These are phyloP conservation scores for Cnemophilus loriae DNA, from an alignment of 2,113 vertebrate genomes.

Conservation along the genomic window DNA sequence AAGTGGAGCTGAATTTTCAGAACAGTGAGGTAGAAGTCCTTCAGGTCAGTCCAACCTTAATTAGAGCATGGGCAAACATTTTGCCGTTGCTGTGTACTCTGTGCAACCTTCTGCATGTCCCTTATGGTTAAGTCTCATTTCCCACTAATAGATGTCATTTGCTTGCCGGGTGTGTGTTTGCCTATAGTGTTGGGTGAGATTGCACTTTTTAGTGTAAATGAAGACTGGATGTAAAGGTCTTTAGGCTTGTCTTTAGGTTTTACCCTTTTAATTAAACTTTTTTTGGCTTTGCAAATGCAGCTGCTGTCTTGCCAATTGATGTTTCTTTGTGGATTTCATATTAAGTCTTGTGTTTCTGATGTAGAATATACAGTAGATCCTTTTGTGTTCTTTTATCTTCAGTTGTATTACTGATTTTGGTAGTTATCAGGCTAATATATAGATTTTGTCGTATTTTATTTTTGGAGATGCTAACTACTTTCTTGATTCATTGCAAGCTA, in stretches of 20 bases:
- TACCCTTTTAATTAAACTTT: neutral
- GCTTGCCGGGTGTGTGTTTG: neutral
- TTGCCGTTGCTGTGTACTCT: neutral
- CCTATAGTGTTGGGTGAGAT: neutral
- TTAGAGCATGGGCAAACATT: neutral
- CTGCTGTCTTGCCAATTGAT: neutral
- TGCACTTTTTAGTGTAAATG: neutral
- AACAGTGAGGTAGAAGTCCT: neutral
- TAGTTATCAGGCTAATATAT: neutral
- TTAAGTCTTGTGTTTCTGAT: neutral
- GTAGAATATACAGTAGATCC: neutral
- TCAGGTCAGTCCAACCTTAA: neutral
- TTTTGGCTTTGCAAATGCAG: neutral
- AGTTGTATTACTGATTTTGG: neutral
- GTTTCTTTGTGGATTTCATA: neutral
- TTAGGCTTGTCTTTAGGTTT: neutral
- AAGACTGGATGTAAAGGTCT: neutral
- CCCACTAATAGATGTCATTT: neutral
- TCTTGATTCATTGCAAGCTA: neutral
- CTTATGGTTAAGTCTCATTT: neutral
- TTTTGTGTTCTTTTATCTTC: neutral
- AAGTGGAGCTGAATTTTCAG: neutral
- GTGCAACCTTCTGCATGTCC: rapidly evolving
- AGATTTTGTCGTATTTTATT: neutral
- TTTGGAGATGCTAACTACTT: neutral